A percentile compares a stretch with the other conserved stretches of the same genome.
These are phyloP conservation scores for Maniola jurtina DNA, from an alignment of 1,140 invertebrate genomes.

Conservation along the genomic window DNA sequence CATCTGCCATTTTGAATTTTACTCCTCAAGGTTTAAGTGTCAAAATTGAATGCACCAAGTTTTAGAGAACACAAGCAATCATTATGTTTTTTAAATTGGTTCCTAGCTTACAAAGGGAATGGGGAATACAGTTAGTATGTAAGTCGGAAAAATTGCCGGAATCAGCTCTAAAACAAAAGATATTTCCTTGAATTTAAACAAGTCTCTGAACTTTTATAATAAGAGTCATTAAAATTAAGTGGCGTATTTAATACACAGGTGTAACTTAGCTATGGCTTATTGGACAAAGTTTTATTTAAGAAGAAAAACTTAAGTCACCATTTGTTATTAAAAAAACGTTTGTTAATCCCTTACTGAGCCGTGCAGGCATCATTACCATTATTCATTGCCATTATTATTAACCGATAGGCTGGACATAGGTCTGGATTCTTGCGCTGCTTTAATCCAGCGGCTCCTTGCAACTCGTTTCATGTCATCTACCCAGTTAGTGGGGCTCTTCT, in stretches of 20 bases:
- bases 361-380: too few relatives aligned
- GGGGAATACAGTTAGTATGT: conserved; percentile 20
- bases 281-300: too few relatives aligned
- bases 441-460: too few relatives aligned
- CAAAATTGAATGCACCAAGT: conserved; percentile 1
- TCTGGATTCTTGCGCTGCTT: too few relatives aligned
- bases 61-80: conserved; percentile 27
- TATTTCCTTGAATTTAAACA: neutral
- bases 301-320: too few relatives aligned
- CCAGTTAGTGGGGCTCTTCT: too few relatives aligned
- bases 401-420: too few relatives aligned
- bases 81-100: conserved; percentile 36
- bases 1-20: conserved; percentile 19
- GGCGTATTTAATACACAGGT: neutral
- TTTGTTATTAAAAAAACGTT: too few relatives aligned
- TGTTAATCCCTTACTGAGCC: too few relatives aligned
- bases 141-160: conserved; percentile 17
- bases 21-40: conserved; percentile 13
- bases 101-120: conserved; percentile 29
- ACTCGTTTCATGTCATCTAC: too few relatives aligned
- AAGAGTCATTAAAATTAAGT: too few relatives aligned
- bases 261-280: neutral
- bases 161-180: conserved; percentile 5
- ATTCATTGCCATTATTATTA: too few relatives aligned
- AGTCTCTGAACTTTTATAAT: neutral